These are phyloP conservation scores for Leptosomus discolor DNA, from an alignment of 2,113 vertebrate species.

Conservation along the genomic window DNA sequence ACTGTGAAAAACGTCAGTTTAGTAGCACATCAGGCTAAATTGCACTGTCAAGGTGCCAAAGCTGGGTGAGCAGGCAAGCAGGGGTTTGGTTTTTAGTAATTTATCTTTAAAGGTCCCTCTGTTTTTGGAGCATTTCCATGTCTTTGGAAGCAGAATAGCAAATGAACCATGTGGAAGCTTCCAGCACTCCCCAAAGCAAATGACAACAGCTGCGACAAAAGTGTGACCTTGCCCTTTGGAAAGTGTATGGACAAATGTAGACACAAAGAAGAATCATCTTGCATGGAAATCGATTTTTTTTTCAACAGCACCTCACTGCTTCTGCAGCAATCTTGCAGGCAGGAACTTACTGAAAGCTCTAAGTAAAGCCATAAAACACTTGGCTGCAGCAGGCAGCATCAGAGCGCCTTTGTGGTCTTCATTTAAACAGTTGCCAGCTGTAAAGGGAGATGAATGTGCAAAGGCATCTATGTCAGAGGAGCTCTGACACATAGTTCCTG, in stretches of 20 bases:
- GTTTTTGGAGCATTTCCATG: neutral
- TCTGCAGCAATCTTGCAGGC: neutral
- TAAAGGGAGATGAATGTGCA: neutral
- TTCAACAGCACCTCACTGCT: neutral
- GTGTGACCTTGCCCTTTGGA: neutral
- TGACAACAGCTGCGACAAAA: neutral
- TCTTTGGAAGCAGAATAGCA: neutral
- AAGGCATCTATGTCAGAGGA: neutral
- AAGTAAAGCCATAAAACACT: neutral
- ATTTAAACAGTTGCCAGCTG: neutral
- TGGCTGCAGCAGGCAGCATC: neutral
- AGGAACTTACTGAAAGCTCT: neutral
- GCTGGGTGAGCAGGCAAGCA: neutral
- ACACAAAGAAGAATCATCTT: neutral
- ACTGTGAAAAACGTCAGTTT: neutral
- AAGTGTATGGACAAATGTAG: neutral
- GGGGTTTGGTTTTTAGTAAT: neutral
- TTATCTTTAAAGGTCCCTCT: neutral
- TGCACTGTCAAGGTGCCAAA: neutral
- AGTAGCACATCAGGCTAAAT: neutral
- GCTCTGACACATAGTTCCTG: neutral
- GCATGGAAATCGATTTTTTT: neutral
- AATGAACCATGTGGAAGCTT: neutral
- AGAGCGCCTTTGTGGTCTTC: neutral
- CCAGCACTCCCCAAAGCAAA: neutral